Conservation (phyloP, 2,797 vertebrate genomes). For the Sebastiscus albofasciatus region DNA sequence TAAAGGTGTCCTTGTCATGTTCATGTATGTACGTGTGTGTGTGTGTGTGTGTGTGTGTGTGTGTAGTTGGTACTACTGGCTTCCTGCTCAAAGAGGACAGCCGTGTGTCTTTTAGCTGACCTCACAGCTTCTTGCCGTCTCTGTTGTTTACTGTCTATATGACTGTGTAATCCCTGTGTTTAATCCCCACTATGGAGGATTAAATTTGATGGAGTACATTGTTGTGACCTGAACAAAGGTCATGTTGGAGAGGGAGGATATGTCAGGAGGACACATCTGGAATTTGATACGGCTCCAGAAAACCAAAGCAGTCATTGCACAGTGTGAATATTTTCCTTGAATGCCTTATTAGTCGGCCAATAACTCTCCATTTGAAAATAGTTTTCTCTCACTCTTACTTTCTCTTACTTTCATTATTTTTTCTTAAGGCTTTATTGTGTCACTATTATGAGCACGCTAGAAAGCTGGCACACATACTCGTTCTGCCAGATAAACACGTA, state of each 20-base stretch:
- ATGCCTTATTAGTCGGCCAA: neutral
- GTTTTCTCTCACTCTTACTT: neutral
- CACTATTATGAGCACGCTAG: neutral
- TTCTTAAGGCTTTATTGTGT: neutral
- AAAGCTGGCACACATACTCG: neutral
- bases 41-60: neutral
- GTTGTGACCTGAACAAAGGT: constrained; percentile 32
- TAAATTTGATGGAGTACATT: constrained; percentile 49
- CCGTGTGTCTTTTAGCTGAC: constrained; percentile 38
- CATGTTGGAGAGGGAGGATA: constrained; percentile 3
- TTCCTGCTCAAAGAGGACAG: constrained; percentile 34
- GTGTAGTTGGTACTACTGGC: neutral
- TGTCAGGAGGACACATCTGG: constrained; percentile 5
- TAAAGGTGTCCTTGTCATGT: constrained; percentile 29
- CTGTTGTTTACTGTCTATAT: constrained; percentile 61
- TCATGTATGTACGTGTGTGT: neutral
- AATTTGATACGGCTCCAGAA: neutral
- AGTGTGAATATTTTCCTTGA: neutral
- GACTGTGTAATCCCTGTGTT: constrained; percentile 59
- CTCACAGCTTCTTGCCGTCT: constrained; percentile 37
- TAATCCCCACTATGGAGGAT: constrained; percentile 63
- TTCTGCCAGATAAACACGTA: neutral
- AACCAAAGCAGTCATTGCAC: neutral
- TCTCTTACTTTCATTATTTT: neutral
- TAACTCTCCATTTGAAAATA: neutral